Evolutionary conservation across 2,888 invertebrate genomes (phyloP).

Genomic region (Morpho deidamia): DNA sequence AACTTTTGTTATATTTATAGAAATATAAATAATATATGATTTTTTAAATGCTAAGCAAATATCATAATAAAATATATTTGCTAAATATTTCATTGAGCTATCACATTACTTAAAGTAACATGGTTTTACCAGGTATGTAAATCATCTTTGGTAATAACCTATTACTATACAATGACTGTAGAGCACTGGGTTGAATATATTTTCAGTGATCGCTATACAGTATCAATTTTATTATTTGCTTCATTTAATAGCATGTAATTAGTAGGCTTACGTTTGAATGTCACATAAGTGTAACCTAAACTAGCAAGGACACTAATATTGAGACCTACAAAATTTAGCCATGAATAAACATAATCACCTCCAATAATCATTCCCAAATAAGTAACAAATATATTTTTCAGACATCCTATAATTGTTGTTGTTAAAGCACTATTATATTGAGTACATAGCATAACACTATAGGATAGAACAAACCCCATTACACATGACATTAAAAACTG

Average conservation of each 20-base stretch:
- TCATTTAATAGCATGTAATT: slow-evolving; percentile 46
- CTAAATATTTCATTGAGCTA: slow-evolving; percentile 1
- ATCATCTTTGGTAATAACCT: slow-evolving; percentile 54
- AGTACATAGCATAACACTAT: slow-evolving; percentile 97
- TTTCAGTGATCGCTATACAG: slow-evolving; percentile 49
- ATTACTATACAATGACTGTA: slow-evolving; percentile 41
- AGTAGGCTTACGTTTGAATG: slow-evolving; percentile 82
- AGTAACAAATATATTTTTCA: slow-evolving; percentile 98
- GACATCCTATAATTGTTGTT: slow-evolving; percentile 98
- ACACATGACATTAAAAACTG: slow-evolving; percentile 94
- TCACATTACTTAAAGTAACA: slow-evolving; percentile 6
- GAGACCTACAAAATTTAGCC: slow-evolving; percentile 96
- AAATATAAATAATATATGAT: not conserved
- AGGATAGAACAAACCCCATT: slow-evolving; percentile 97
- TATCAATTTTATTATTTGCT: slow-evolving; percentile 54
- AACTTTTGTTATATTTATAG: too few relatives aligned
- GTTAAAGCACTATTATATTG: slow-evolving; percentile 98
- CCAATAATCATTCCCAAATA: slow-evolving; percentile 99
- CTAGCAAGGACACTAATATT: slow-evolving; percentile 96
- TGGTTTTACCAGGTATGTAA: slow-evolving; percentile 6
- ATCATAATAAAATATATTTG: not conserved
- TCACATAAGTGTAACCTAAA: slow-evolving; percentile 91
- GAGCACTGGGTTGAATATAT: slow-evolving; percentile 37
- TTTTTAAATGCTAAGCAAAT: not conserved
- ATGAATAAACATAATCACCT: slow-evolving; percentile 97